phyloP scores from a whole-genome alignment of 2,113 vertebrate species.

The Scomber colias region DNA sequence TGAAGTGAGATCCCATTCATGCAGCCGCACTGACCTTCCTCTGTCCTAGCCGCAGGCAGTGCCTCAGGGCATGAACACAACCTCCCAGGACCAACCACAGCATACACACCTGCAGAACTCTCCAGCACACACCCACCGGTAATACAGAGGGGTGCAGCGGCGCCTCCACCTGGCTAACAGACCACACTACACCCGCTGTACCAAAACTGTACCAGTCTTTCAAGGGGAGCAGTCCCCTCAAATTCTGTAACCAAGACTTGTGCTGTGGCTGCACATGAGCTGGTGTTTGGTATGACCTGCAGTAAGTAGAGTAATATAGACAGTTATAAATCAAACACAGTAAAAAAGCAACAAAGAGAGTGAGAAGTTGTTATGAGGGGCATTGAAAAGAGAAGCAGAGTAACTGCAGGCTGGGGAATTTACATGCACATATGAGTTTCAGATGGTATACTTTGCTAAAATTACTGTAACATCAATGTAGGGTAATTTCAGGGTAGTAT shows the following conservation, averaged over 20 bases:
- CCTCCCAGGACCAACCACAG: constrained; percentile 62
- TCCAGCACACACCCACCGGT: constrained; percentile 44
- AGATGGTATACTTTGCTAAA: no score
- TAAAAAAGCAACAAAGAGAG: background rate
- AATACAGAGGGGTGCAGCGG: constrained; percentile 53
- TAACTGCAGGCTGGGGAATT: no score
- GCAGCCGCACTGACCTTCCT: constrained; percentile 28
- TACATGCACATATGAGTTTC: no score
- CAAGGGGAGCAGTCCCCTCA: background rate
- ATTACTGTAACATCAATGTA: no score
- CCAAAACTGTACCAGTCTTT: constrained; percentile 49
- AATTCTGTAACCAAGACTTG: constrained; percentile 18
- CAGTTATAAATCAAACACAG: background rate
- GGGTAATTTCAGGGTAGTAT: no score
- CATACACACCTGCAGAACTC: constrained; percentile 57
- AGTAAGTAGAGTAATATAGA: background rate
- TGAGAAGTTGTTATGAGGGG: no score
- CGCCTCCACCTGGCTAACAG: constrained; percentile 72
- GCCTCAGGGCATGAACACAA: constrained; percentile 43
- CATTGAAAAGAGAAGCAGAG: no score
- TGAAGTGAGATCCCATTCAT: background rate
- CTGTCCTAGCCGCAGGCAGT: constrained; percentile 25
- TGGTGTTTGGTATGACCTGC: constrained; percentile 20
- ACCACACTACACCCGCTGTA: constrained; percentile 63
- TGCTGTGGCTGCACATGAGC: background rate